Base-by-base conservation (phyloP, 2,888 invertebrate genomes). In the Epicampocera succincta region DNA sequence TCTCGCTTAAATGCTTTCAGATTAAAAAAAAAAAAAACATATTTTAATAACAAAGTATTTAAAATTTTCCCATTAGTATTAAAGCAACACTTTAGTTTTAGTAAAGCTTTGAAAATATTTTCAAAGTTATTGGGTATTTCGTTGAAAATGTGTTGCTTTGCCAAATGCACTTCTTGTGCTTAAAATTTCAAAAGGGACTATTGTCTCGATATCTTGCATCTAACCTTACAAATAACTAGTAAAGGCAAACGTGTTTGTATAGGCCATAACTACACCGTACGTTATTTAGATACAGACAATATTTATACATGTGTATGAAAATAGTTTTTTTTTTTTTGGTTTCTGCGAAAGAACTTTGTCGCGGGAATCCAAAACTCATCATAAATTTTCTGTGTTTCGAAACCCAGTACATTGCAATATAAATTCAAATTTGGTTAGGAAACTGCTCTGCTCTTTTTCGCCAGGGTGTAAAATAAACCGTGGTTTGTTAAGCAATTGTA, bases 141-240 rank as follows among this genome's bases (percentile, higher is more conserved):
- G 2, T 3, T 5, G 5, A 25, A 25, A 3, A 25, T 25, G 25
- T 25, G 25, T 25, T 5, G 25, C 5, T 25, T 3, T 25, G 2
- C 25, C 25, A 25, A n/a, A 5, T 25, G 5, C 25, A 25, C 3
- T 25, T 63, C 50, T 52, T 25, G 15, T 25, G 13, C 13, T 58
- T 44, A 29, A 17, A 29, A 0, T 15, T 25, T 25, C 33, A 66
- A 50, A 72, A 76, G 54, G 71, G 72, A 63, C 38, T 76, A 15
- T 9, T 63, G 1, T 54, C 2, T 54, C 54, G 6, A 38, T 71
- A 80, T 75, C 71, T 65, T 38, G 13, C 38, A 80, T 75, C 80
- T 80, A 76, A 80, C 75, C 75, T 76, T 54, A 75, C 46, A 68
- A 61, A 38, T 25, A 65, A 5, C n/a, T 5, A 42, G 6, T 44